Conservation (phyloP, 2,797 vertebrate species). For the Acomys russatus region DNA sequence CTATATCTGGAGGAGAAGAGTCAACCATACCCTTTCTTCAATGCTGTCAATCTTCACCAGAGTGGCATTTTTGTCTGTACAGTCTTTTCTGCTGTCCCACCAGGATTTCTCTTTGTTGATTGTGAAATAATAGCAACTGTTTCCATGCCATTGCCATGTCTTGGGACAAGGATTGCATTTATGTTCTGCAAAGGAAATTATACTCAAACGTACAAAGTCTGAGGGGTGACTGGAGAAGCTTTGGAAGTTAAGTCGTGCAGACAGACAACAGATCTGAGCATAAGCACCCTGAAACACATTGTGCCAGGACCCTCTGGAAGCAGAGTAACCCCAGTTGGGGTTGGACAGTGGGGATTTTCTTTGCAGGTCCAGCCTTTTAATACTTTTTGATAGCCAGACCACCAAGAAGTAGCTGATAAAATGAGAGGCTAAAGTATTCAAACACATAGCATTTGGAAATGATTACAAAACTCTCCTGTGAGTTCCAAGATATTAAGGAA, state of each 20-base stretch:
- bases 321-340: background rate
- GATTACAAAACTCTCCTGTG: background rate
- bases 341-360: background rate
- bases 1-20: background rate
- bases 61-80: conserved; percentile 64
- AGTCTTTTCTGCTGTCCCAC: conserved; percentile 62
- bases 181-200: conserved; percentile 75
- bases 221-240: background rate
- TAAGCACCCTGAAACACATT: background rate
- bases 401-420: background rate
- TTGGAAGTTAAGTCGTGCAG: background rate
- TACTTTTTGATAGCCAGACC: background rate
- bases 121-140: conserved; percentile 76
- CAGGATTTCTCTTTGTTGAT: conserved; percentile 71
- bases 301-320: background rate
- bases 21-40: conserved; percentile 72
- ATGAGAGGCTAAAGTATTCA: background rate
- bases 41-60: conserved; percentile 72
- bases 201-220: background rate
- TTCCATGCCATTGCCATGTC: conserved; percentile 70
- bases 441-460: background rate
- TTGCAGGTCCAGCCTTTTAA: background rate
- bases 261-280: background rate
- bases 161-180: conserved; percentile 79
- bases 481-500: conserved; percentile 4